Conservation (phyloP, 2,113 vertebrate species). For the Lagenorhynchus albirostris region DNA sequence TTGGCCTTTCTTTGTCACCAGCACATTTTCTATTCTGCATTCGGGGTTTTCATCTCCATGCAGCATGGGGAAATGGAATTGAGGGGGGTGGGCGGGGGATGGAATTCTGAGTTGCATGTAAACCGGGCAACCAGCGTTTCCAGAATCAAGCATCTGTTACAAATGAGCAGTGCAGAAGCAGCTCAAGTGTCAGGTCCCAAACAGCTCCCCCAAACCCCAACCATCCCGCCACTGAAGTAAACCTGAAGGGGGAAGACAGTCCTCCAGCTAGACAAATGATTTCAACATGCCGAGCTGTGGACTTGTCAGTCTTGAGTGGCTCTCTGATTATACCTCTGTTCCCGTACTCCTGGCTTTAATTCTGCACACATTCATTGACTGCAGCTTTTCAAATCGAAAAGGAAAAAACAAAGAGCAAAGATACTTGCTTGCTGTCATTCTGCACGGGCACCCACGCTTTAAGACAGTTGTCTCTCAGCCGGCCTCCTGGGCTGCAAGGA, state of each 20-base stretch:
- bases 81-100: background rate
- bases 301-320: constrained; percentile 24
- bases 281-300: constrained; percentile 27
- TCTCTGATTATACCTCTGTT: background rate
- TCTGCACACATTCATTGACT: background rate
- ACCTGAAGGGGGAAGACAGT: background rate
- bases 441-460: background rate
- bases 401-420: background rate
- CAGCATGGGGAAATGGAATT: constrained; percentile 55
- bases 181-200: constrained; percentile 12
- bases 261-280: constrained; percentile 35
- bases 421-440: background rate
- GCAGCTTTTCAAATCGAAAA: constrained; percentile 33
- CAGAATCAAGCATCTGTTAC: constrained; percentile 45
- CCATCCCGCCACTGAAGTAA: constrained; percentile 13
- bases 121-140: constrained; percentile 59
- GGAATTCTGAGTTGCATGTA: constrained; percentile 11
- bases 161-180: constrained; percentile 50
- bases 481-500: background rate
- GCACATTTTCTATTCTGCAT: constrained; percentile 54
- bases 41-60: constrained; percentile 55
- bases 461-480: background rate
- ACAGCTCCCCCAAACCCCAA: background rate
- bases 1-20: constrained; percentile 63
- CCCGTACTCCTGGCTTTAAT: constrained; percentile 15